Evolutionary conservation across 2,113 vertebrate genomes (phyloP), one percentile per base, ranked within the genome.

Genomic region (Neogobius melanostomus): DNA sequence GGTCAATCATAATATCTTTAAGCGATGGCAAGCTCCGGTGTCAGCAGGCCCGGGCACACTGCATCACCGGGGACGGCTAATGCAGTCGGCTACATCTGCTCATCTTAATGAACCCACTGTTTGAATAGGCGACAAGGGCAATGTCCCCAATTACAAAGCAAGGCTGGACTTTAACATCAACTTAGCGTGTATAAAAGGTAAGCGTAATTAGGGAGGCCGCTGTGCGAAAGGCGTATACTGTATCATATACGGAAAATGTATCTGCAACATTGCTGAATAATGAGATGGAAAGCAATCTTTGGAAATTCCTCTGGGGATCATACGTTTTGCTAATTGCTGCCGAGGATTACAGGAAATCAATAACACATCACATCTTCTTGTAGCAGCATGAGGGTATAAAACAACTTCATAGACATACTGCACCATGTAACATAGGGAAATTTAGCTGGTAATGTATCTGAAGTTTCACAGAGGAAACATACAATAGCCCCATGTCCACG

Each of bases 1-100:
- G 88, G 85, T 88, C 88, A 85, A 81, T 86, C 84, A 83, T 82
- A 86, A 86, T 87, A 82, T 83, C 82, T 14, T 36, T 47, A 17
- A 59, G 80, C 54, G 78, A 75, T 66, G 74, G 81, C 72, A 84
- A 64, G 71, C 77, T 68, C 68, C 76, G 54, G 76, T 85, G 86
- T 87, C 87, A 88, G 84, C 83, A 75, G 66, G 60, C 68, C 75
- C 63, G n/a, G 72, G 67, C 76, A 73, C 73, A 66, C 71, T 88
- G 81, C 71, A 89, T 90, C 85, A 89, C 77, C 75, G 66, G 73
- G 81, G 84, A 86, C 83, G 59, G 69, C 68, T 72, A 80, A 82
- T 81, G 75, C 53, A 47, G 61, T 61, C 66, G n/a, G 66, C 42
- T 73, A 69, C 82, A 78, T 79, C 68, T 72, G 74, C 72, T 79